These are phyloP conservation scores for Rhabdornis inornatus DNA, from an alignment of 2,113 vertebrate genomes.

Conservation along the genomic window DNA sequence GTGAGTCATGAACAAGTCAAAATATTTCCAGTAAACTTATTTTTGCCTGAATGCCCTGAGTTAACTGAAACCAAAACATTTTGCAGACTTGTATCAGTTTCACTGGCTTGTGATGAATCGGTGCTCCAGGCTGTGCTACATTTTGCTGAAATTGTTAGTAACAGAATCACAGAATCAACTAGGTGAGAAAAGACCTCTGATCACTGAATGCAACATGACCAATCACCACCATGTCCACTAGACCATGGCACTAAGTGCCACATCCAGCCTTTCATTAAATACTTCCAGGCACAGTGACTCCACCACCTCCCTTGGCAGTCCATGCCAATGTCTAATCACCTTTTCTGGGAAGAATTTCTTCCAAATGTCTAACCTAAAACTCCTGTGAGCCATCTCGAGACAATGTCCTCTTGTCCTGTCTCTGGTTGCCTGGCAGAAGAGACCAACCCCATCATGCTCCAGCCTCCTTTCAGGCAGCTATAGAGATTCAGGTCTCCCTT, in stretches of 20 bases:
- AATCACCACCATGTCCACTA: not conserved
- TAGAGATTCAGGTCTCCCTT: not conserved
- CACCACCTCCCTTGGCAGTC: not conserved
- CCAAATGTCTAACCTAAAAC: not conserved
- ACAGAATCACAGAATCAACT: not conserved
- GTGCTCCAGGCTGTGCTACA: not conserved
- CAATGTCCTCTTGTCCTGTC: not conserved
- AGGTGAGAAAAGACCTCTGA: not conserved
- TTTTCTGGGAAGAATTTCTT: not conserved
- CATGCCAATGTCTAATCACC: not conserved
- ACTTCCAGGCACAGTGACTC: not conserved
- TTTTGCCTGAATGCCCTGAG: not conserved
- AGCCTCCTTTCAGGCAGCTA: not conserved
- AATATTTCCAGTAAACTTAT: conserved; percentile 27
- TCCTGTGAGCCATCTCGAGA: not conserved
- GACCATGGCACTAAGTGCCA: not conserved
- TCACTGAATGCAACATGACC: not conserved
- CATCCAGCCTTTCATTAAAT: not conserved
- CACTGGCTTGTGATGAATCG: not conserved
- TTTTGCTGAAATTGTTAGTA: not conserved
- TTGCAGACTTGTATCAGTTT: not conserved
- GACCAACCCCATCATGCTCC: fast-evolving
- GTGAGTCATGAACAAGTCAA: conserved; percentile 5
- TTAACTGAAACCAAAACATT: conserved; percentile 11
- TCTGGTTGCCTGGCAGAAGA: not conserved